Evolutionary conservation across 2,888 invertebrate genomes (phyloP), one percentile per base, ranked within the genome.

Genomic region (Lycaena phlaeas): DNA sequence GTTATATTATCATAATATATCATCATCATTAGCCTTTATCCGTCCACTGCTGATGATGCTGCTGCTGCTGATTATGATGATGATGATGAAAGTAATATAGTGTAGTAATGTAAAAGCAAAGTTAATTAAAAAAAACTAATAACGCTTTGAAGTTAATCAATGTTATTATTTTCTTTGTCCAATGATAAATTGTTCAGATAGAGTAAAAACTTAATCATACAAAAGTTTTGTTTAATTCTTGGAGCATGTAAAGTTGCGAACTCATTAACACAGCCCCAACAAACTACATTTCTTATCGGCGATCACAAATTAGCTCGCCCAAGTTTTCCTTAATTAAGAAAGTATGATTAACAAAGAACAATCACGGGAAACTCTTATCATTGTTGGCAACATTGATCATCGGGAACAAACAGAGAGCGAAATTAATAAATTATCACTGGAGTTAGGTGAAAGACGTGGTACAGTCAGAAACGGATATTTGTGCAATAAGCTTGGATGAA

Each of bases 311-410:
- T 74, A 73, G 62, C 66, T 52, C 57, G 52, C 61, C 45, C 52
- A 53, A 49, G 46, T 78, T 76, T 72, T 62, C 76, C 67, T 75
- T 81, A 79, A 81, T 81, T 78, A 81, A 68, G 74, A 73, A 81
- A 81, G 75, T 81, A 79, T 81, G 77, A 81, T 81, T 81, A 82
- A 81, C 70, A 78, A 76, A 75, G 68, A 66, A 68, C 72, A 78
- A 78, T 81, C 78, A n/a, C n/a, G n/a, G 77, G 68, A 75, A 66
- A 78, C 74, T 75, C 75, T 77, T 77, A 76, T 77, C 77, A 74
- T 34, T 40, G 40, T 39, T 53, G 53, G 51, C 44, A 49, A 54
- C 73, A 73, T 69, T 70, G 69, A 71, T 74, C 76, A 72, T 62
- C 43, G 55, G 56, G 60, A 64, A 65, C 74, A 71, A 77, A 77